These are phyloP conservation scores for Pseudotriccus pelzelni DNA, from an alignment of 2,797 vertebrate genomes.

Conservation along the genomic window DNA sequence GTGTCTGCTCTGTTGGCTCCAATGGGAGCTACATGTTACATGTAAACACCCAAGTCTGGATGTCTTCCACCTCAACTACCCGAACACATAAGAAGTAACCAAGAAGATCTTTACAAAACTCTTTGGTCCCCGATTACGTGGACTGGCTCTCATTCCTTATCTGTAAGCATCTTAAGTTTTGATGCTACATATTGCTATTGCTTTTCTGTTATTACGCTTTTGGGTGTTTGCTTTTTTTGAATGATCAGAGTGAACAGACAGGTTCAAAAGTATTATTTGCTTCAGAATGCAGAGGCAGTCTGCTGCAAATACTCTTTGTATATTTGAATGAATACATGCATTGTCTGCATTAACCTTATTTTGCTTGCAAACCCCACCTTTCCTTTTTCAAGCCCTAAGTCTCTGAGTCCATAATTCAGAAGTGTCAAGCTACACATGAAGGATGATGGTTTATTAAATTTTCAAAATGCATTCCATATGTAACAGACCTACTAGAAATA, in stretches of 20 bases:
- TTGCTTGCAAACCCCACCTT: neutral
- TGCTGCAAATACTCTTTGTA: neutral
- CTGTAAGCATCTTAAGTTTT: neutral
- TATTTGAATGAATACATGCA: neutral
- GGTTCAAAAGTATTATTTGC: neutral
- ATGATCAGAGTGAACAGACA: neutral
- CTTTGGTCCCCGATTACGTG: neutral
- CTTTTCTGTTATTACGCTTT: neutral
- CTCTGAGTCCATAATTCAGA: constrained; percentile 4
- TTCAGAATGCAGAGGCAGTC: neutral
- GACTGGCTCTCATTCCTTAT: neutral
- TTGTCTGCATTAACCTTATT: neutral
- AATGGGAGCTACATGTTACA: neutral
- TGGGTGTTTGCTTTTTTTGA: neutral
- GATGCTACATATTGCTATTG: neutral
- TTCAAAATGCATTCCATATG: constrained; percentile 50
- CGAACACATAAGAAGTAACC: neutral
- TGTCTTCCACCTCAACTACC: neutral
- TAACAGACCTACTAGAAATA: neutral
- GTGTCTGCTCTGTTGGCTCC: neutral
- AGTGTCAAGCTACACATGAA: neutral
- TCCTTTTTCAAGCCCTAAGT: neutral
- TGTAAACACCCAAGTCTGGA: neutral
- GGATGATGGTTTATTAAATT: constrained; percentile 33
- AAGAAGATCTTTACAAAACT: neutral